These are phyloP conservation scores for Holothuria scabra DNA, from an alignment of 53 echinoderm and acorn worm genomes.

Conservation along the genomic window DNA sequence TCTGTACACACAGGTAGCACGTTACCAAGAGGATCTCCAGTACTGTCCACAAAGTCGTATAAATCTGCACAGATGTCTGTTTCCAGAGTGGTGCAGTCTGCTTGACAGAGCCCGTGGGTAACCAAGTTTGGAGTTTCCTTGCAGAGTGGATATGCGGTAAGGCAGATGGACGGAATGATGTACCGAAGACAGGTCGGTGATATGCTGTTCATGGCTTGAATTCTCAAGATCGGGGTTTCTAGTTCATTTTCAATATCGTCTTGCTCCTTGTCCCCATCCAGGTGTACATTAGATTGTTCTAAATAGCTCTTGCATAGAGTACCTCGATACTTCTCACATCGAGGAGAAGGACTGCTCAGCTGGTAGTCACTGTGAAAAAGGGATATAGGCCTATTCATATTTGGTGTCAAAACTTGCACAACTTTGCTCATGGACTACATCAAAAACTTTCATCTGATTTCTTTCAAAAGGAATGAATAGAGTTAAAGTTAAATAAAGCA, in stretches of 20 bases:
- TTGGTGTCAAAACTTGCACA: neutral
- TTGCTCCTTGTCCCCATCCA: slow-evolving; percentile 65
- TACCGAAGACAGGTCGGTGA: slow-evolving; percentile 59
- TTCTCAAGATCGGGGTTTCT: slow-evolving; percentile 56
- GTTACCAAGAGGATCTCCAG: slow-evolving; percentile 68
- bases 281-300: slow-evolving; percentile 62
- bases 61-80: slow-evolving; percentile 77
- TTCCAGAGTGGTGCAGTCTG: slow-evolving; percentile 75
- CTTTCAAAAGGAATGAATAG: no score
- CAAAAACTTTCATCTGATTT: no score
- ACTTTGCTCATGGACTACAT: neutral
- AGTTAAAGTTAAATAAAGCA: no score
- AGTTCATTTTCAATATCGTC: slow-evolving; percentile 66
- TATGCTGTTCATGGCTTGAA: slow-evolving; percentile 53
- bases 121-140: slow-evolving; percentile 53
- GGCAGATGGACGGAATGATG: slow-evolving; percentile 92
- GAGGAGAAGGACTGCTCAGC: neutral
- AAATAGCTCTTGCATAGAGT: slow-evolving; percentile 75
- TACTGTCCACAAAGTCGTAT: slow-evolving; percentile 75
- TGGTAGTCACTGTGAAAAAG: slow-evolving; percentile 15
- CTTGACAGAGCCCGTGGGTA: slow-evolving; percentile 57
- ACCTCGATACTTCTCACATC: slow-evolving; percentile 81
- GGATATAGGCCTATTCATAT: no score
- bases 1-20: slow-evolving; percentile 87
- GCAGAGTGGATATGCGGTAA: slow-evolving; percentile 91